Conservation (phyloP, 2,888 invertebrate species). For the Hypselothyrea guttata region DNA sequence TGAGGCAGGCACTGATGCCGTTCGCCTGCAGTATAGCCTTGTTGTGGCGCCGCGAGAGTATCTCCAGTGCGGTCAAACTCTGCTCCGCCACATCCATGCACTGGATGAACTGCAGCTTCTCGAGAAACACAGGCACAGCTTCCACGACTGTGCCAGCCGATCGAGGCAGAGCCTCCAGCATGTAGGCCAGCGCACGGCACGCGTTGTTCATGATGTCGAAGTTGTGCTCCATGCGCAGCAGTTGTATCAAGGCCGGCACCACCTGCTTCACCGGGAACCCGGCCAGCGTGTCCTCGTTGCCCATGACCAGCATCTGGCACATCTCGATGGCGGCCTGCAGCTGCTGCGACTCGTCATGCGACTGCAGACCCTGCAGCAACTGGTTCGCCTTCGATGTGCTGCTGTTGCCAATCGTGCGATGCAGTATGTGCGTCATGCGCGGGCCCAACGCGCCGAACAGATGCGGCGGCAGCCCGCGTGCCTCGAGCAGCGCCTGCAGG, state of each 20-base stretch:
- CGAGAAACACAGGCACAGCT: slow-evolving; percentile 97
- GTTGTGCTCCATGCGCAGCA: slow-evolving; percentile 98
- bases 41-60: slow-evolving; percentile 97
- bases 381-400: slow-evolving; percentile 96
- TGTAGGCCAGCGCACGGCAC: slow-evolving; percentile 98
- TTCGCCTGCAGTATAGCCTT: slow-evolving; percentile 97
- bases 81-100: slow-evolving; percentile 99
- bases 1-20: slow-evolving; percentile 97
- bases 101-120: slow-evolving; percentile 98
- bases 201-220: slow-evolving; percentile 99
- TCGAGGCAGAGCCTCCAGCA: slow-evolving; percentile 99
- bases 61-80: slow-evolving; percentile 97
- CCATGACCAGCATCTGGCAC: slow-evolving; percentile 99
- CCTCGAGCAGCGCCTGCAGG: slow-evolving; percentile 96
- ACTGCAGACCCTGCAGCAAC: slow-evolving; percentile 94
- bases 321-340: slow-evolving; percentile 98
- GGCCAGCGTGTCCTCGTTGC: slow-evolving; percentile 98
- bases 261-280: slow-evolving; percentile 99
- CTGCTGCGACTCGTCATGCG: slow-evolving; percentile 97
- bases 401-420: slow-evolving; percentile 95
- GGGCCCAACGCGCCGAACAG: slow-evolving; percentile 97
- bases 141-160: slow-evolving; percentile 98
- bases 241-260: slow-evolving; percentile 95
- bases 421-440: slow-evolving; percentile 97
- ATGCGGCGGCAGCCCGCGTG: slow-evolving; percentile 97